phyloP scores from a whole-genome alignment of 1,140 invertebrate genomes.

The Triops longicaudatus region DNA sequence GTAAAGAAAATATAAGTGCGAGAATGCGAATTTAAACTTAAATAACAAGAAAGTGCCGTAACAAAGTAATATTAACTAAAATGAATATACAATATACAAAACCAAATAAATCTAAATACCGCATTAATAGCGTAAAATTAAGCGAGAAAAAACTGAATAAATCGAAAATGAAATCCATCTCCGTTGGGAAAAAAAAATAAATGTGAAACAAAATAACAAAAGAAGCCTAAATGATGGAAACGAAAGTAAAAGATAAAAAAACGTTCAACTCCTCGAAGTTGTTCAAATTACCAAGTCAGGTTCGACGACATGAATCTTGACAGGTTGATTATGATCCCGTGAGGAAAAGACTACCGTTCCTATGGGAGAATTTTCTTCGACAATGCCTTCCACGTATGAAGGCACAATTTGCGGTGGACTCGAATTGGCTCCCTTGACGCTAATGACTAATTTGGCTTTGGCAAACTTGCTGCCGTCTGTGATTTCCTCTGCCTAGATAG shows the following conservation, averaged over 20 bases:
- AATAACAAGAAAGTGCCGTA: constrained; percentile 16
- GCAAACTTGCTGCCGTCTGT: constrained; percentile 65
- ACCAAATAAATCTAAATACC: too few relatives aligned
- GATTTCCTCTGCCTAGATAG: constrained; percentile 63
- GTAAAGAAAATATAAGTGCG: constrained; percentile 26
- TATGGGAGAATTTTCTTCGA: constrained; percentile 74
- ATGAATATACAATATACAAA: too few relatives aligned
- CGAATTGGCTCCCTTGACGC: constrained; percentile 71
- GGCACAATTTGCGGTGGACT: constrained; percentile 69
- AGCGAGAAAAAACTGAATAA: too few relatives aligned
- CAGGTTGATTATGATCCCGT: constrained; percentile 49
- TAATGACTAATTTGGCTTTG: constrained; percentile 68
- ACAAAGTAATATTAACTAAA: constrained; percentile 1
- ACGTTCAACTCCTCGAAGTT: too few relatives aligned
- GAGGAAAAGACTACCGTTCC: constrained; percentile 66
- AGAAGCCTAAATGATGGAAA: too few relatives aligned
- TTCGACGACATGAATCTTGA: constrained; percentile 64
- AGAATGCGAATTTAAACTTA: background rate
- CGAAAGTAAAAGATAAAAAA: too few relatives aligned
- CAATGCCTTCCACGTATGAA: constrained; percentile 62
- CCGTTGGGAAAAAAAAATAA: too few relatives aligned
- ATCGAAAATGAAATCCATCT: too few relatives aligned
- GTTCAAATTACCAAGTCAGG: constrained; percentile 61
- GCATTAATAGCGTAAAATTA: too few relatives aligned
- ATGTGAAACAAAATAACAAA: too few relatives aligned